phyloP scores from a whole-genome alignment of 2,888 invertebrate genomes.

The Heteromyza rotundicornis region DNA sequence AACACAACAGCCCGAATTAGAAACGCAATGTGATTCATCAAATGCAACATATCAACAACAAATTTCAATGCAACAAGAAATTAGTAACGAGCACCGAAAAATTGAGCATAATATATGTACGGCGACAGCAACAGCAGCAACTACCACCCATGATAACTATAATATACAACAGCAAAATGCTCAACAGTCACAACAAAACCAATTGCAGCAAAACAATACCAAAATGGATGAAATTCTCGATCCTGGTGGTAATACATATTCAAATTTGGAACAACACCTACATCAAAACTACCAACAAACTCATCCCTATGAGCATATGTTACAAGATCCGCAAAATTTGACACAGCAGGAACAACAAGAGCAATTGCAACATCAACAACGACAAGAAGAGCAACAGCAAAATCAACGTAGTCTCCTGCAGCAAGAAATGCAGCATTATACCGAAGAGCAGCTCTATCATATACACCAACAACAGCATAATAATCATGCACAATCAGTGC shows the following conservation, averaged over 20 bases:
- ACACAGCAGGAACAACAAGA: constrained; percentile 17
- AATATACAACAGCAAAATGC: constrained; percentile 9
- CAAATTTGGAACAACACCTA: constrained; percentile 1
- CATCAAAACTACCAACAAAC: background rate
- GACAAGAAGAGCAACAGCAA: background rate
- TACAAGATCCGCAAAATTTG: constrained; percentile 14
- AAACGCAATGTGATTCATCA: too few species aligned
- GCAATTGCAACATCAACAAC: background rate
- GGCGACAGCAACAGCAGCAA: too few species aligned
- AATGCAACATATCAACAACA: too few species aligned
- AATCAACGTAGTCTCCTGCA: background rate
- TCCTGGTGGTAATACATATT: too few species aligned
- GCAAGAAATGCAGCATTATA: constrained; percentile 3
- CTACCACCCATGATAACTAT: constrained; percentile 7
- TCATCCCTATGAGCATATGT: constrained; percentile 2
- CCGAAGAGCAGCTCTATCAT: constrained; percentile 20
- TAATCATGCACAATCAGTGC: background rate
- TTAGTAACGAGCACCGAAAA: too few species aligned
- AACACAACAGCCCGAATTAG: too few species aligned
- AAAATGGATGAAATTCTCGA: background rate
- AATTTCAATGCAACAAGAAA: too few species aligned
- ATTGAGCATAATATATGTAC: too few species aligned
- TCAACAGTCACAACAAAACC: constrained; percentile 7
- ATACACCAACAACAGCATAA: constrained; percentile 25
- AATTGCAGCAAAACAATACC: constrained; percentile 2